Evolutionary conservation across 2,797 vertebrate genomes (phyloP).

Genomic region (Nannoperca australis): DNA sequence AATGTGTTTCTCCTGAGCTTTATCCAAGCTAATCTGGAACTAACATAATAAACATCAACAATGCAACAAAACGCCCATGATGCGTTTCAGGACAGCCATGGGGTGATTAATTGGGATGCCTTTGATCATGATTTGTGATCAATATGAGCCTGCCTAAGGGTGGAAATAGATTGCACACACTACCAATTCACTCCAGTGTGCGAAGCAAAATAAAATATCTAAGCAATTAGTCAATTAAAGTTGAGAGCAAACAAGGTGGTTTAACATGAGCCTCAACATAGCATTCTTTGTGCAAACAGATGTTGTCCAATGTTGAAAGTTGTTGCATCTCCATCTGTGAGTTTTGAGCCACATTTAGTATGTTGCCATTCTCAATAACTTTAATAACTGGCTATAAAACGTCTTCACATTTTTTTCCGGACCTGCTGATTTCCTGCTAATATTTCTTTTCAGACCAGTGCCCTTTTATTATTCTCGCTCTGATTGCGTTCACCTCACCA

Average conservation of each 20-base stretch:
- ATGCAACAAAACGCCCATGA: constrained; percentile 34
- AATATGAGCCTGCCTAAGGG: constrained; percentile 57
- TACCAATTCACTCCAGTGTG: constrained; percentile 55
- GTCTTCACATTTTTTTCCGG: not conserved
- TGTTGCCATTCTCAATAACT: not conserved
- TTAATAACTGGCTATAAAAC: constrained; percentile 1
- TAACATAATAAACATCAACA: constrained; percentile 20
- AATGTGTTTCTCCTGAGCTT: constrained; percentile 2
- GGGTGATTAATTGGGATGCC: constrained; percentile 69
- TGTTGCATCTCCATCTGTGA: not conserved
- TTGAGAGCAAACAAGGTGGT: constrained; percentile 64
- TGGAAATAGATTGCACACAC: constrained; percentile 60
- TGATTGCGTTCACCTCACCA: constrained; percentile 30
- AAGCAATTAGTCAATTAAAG: constrained; percentile 73
- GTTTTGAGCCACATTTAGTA: constrained; percentile 1
- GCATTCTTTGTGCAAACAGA: not conserved
- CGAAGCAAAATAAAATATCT: constrained; percentile 61
- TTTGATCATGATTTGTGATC: constrained; percentile 66
- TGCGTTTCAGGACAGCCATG: constrained; percentile 17
- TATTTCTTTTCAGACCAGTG: constrained; percentile 17
- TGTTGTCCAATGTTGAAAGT: not conserved
- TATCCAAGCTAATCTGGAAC: constrained; percentile 2
- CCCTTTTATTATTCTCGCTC: constrained; percentile 50
- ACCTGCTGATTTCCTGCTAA: constrained; percentile 12
- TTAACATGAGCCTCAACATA: constrained; percentile 40